A percentile compares a stretch with the other conserved stretches of the same genome.
These are phyloP conservation scores for Lasius fuliginosus DNA, from an alignment of 2,888 invertebrate genomes.

Conservation along the genomic window DNA sequence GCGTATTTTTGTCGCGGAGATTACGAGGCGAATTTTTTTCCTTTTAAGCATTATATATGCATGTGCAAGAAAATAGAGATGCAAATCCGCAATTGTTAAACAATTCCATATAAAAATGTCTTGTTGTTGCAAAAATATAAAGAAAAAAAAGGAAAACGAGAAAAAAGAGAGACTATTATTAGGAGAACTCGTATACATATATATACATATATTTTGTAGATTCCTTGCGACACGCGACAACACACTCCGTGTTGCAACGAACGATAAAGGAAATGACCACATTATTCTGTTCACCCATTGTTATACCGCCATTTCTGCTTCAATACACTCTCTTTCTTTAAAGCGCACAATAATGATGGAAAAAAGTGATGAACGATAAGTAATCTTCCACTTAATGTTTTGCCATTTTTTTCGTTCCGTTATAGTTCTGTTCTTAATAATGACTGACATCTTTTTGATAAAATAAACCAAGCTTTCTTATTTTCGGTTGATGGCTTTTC, in stretches of 20 bases:
- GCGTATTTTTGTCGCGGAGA: background rate
- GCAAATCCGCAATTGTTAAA: background rate
- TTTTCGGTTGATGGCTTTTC: background rate
- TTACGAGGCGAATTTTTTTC: background rate
- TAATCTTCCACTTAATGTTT: constrained; percentile 32
- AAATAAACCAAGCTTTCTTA: constrained; percentile 24
- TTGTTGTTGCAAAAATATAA: background rate
- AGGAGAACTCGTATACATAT: background rate
- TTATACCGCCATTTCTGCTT: constrained; percentile 14
- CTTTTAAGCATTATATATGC: background rate
- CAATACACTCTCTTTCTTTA: constrained; percentile 21
- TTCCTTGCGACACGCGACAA: background rate
- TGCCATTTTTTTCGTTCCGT: background rate
- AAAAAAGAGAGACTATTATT: background rate
- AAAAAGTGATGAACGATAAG: constrained; percentile 11
- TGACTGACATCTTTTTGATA: constrained; percentile 7
- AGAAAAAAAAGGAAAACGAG: background rate
- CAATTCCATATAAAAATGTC: background rate
- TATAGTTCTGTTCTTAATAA: constrained; percentile 8
- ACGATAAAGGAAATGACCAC: constrained; percentile 11
- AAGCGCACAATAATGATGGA: background rate
- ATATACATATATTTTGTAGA: background rate
- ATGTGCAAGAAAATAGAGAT: background rate
- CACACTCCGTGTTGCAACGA: background rate
- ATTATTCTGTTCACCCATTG: constrained; percentile 21